A percentile compares a stretch with the other conserved stretches of the same genome.
Evolutionary conservation across 2,888 invertebrate genomes (phyloP).

Genomic region (Andrena bucephala): DNA sequence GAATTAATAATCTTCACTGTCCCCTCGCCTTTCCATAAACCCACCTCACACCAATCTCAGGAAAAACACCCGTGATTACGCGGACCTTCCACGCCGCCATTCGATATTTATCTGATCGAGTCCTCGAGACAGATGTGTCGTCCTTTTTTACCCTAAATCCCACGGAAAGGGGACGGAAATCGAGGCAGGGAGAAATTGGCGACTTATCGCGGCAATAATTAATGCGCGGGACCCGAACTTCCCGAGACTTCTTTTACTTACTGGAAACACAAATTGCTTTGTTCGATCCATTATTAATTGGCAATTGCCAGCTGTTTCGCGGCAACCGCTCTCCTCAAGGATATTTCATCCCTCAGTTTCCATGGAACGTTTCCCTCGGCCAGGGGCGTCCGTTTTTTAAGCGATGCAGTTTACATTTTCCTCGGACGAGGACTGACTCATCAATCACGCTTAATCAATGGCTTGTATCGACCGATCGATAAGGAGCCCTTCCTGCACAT

Average conservation of each 20-base stretch:
- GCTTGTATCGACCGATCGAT: slow-evolving; percentile 71
- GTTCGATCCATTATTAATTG: slow-evolving; percentile 77
- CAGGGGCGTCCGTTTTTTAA: background rate
- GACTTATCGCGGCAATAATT: slow-evolving; percentile 71
- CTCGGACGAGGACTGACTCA: slow-evolving; percentile 43
- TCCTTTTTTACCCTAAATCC: slow-evolving; percentile 14
- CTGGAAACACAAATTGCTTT: slow-evolving; percentile 76
- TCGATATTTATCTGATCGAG: slow-evolving; percentile 34
- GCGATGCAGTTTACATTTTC: slow-evolving; percentile 27
- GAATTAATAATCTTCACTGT: slow-evolving; percentile 63
- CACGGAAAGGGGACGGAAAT: slow-evolving; percentile 8
- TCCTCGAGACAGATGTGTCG: slow-evolving; percentile 9
- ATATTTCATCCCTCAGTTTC: background rate
- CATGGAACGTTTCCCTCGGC: background rate
- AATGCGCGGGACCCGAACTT: slow-evolving; percentile 69
- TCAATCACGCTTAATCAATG: slow-evolving; percentile 79
- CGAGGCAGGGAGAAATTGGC: slow-evolving; percentile 44
- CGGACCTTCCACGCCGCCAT: background rate
- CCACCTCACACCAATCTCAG: background rate
- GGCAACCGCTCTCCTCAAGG: background rate
- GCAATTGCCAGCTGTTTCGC: slow-evolving; percentile 62
- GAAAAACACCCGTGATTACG: slow-evolving; percentile 29
- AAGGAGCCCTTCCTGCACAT: slow-evolving; percentile 52
- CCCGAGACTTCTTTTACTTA: slow-evolving; percentile 74
- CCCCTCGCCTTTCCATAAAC: slow-evolving; percentile 20